phyloP scores from a whole-genome alignment of 2,797 vertebrate species.

The Micromesistius poutassou region DNA sequence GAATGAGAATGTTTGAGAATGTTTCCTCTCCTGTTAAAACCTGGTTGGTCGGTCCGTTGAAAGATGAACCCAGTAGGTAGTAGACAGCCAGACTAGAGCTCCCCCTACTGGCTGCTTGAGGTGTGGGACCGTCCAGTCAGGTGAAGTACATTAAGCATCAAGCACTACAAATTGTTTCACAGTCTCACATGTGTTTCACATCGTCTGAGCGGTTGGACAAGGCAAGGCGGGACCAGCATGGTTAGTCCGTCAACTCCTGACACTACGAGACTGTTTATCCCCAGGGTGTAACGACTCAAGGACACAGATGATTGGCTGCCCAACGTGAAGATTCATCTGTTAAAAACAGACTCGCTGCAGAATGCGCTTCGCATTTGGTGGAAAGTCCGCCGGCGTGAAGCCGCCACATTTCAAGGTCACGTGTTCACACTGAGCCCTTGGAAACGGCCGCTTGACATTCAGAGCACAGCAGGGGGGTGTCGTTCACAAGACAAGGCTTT shows the following conservation, averaged over 20 bases:
- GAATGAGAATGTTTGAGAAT: no score
- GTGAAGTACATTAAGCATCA: not conserved
- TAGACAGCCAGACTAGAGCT: not conserved
- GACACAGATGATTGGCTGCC: not conserved
- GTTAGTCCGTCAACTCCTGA: not conserved
- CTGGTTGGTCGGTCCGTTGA: not conserved
- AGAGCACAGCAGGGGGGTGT: not conserved
- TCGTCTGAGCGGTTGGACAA: not conserved
- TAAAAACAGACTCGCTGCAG: not conserved
- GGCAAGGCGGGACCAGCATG: not conserved
- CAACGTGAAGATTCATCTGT: not conserved
- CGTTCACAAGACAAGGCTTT: not conserved
- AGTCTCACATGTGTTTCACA: not conserved
- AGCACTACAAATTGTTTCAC: not conserved
- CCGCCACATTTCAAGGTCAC: not conserved
- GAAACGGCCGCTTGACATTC: not conserved
- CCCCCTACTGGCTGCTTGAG: not conserved
- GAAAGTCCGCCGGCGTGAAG: not conserved
- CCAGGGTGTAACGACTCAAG: not conserved
- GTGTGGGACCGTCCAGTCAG: not conserved
- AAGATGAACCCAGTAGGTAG: not conserved
- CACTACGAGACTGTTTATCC: not conserved
- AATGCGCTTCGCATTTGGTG: not conserved
- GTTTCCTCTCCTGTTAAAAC: not conserved
- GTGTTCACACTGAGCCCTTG: not conserved